These are phyloP conservation scores for Eilema griseolum DNA, from an alignment of 2,888 invertebrate species.

Conservation along the genomic window DNA sequence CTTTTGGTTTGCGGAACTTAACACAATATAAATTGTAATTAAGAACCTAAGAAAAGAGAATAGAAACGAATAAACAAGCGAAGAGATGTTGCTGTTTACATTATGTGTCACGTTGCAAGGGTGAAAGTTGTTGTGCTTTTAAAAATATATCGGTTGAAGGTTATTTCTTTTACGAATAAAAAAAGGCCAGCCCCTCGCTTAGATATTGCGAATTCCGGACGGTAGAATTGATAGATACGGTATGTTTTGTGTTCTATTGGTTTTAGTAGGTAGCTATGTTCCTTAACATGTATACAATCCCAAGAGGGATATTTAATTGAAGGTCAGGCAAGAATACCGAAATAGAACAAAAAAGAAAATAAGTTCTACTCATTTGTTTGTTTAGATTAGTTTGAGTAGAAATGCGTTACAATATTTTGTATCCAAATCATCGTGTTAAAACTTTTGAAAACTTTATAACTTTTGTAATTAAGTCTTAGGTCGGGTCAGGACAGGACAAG, in stretches of 20 bases:
- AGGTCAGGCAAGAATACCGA: not conserved
- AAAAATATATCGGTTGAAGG: not conserved
- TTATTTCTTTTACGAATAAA: slow-evolving; percentile 22
- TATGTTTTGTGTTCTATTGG: slow-evolving; percentile 22
- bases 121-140: not conserved
- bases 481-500: not conserved
- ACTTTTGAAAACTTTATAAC: not conserved
- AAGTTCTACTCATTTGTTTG: not conserved
- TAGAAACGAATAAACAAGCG: not conserved
- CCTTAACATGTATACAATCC: not conserved
- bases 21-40: not conserved
- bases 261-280: not conserved
- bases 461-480: not conserved
- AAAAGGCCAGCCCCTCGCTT: slow-evolving; percentile 25
- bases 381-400: not conserved
- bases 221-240: slow-evolving; percentile 5
- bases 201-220: slow-evolving; percentile 43
- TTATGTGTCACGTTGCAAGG: not conserved
- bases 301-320: not conserved
- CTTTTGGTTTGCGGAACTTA: too few relatives aligned
- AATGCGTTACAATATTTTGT: not conserved
- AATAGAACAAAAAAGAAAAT: not conserved
- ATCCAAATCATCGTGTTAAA: not conserved
- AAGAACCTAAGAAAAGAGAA: not conserved
- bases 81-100: not conserved